Base-by-base conservation (phyloP, 2,113 vertebrate genomes). In the Oplegnathus fasciatus region DNA sequence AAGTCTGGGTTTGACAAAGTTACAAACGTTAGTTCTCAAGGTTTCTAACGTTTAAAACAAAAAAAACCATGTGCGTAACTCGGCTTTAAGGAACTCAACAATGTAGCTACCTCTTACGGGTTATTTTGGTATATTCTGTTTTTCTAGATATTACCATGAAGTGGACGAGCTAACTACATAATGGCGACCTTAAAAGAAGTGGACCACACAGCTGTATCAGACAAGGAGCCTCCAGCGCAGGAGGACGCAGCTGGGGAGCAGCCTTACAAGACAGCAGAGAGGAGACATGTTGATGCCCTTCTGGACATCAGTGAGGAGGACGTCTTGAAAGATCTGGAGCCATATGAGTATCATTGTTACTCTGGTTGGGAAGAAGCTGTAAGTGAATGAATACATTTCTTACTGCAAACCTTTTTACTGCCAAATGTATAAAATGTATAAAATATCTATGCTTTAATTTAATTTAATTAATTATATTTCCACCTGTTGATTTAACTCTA, bases 361-460 rank as follows among this genome's bases (percentile, higher is more conserved):
- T 91, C 92, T 18, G 96, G 95, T 40, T 96, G 95, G 97, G 96
- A 97, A 62, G 96, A 97, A 74, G 96, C 96, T 24, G 97, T 98
- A 80, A 97, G 97, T 95, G 24, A 75, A 62, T 44, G 2, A 24
- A n/a, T 46, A 50, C 34, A 37, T 17, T 44, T 72, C 6, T 76
- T 65, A 17, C 42, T 62, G 32, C 22, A 44, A 60, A 44, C 10
- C 10, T 40, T 50, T 28, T 58, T 26, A 34, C 2, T n/a, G 5
- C 26, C n/a, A n/a, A n/a, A n/a, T n/a, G n/a, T n/a, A n/a, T n/a
- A n/a, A n/a, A n/a, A n/a, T n/a, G n/a, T n/a, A n/a, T n/a, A n/a
- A n/a, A n/a, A n/a, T n/a, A n/a, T n/a, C n/a, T n/a, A n/a, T n/a
- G n/a, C n/a, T n/a, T n/a, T n/a, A n/a, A n/a, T n/a, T n/a, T n/a